Conservation (phyloP, 2,888 invertebrate genomes). For the Agriopis aurantiaria region DNA sequence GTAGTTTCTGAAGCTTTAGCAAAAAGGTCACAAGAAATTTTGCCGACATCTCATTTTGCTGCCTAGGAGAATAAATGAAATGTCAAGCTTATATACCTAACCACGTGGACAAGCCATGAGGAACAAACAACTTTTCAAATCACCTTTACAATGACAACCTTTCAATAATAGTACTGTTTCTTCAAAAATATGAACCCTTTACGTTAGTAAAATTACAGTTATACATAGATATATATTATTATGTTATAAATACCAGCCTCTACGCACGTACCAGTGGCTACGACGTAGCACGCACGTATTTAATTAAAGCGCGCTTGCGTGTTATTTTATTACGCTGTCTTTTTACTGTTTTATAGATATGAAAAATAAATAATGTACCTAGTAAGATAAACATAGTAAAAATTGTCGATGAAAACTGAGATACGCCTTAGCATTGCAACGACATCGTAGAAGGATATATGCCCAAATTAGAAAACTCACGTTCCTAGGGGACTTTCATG, state of each 20-base stretch:
- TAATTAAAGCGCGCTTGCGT: slow-evolving; percentile 17
- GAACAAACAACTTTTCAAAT: too few relatives aligned
- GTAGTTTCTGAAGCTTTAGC: not conserved
- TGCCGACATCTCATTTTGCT: not conserved
- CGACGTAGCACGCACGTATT: slow-evolving; percentile 34
- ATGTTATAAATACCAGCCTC: not conserved
- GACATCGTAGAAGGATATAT: not conserved
- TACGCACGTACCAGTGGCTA: slow-evolving; percentile 30
- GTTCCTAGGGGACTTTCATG: not conserved
- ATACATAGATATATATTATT: not conserved
- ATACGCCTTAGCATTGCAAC: not conserved
- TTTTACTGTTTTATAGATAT: not conserved
- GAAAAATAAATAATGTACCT: not conserved
- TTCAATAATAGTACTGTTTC: slow-evolving; percentile 1
- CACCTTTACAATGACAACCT: not conserved
- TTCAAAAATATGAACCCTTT: not conserved
- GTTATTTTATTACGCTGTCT: slow-evolving; percentile 21
- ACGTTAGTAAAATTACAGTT: not conserved
- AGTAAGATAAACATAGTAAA: not conserved
- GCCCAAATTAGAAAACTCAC: not conserved
- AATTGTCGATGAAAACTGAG: not conserved
- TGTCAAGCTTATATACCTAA: not conserved
- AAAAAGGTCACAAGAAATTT: slow-evolving; percentile 2
- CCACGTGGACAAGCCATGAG: not conserved
- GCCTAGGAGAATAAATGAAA: slow-evolving; percentile 7